Conservation (phyloP, 2,797 vertebrate species). For the Erpetoichthys calabaricus region DNA sequence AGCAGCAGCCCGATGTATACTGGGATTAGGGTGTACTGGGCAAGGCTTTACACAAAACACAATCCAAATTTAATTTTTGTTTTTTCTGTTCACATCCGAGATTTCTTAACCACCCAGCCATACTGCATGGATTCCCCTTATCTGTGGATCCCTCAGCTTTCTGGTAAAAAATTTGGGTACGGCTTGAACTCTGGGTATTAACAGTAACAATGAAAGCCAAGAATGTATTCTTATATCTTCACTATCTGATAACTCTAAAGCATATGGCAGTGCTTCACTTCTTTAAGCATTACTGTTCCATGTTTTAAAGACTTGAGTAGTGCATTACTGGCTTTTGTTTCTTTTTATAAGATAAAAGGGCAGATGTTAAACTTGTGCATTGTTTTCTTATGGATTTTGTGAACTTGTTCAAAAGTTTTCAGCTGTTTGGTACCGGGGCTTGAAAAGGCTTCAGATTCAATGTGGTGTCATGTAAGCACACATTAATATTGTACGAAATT, state of each 20-base stretch:
- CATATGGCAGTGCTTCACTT: not conserved
- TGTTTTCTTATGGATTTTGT: conserved; percentile 19
- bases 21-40: no score
- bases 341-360: conserved; percentile 18
- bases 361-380: conserved; percentile 26
- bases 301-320: not conserved
- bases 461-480: not conserved
- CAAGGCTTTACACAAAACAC: no score
- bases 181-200: not conserved
- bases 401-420: not conserved
- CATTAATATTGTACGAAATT: not conserved
- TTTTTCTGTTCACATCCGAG: no score
- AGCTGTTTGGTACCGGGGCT: not conserved
- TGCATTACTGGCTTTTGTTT: not conserved
- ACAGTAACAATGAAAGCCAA: not conserved
- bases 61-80: no score
- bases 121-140: not conserved
- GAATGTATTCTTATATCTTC: conserved; percentile 18
- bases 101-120: no score
- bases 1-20: no score
- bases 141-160: not conserved
- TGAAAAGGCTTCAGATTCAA: not conserved
- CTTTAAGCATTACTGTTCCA: not conserved
- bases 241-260: not conserved
- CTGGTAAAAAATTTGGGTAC: not conserved